Base-by-base conservation (phyloP, 1,140 invertebrate genomes). In the Brachionus angularis region DNA sequence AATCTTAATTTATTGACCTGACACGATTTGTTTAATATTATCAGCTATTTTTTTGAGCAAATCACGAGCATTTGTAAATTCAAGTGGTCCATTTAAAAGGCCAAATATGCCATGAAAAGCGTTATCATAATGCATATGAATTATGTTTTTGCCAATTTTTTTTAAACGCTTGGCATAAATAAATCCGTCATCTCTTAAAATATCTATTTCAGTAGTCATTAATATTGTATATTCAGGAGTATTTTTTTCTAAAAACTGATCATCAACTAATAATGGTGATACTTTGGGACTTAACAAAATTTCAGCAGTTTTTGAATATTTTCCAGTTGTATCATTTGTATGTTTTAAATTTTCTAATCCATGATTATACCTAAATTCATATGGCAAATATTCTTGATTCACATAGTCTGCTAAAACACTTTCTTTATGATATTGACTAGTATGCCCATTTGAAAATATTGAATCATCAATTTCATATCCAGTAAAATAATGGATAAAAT, bases 51-150 rank as follows among this genome's bases (percentile, higher is more conserved):
- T 67, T 18, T 33, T 34, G 18, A 67, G 21, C 31, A 67, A n/a
- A 47, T 47, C 18, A 7, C 31, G 42, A 25, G 62, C 62, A 34
- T 18, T 47, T 8, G 25, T 50, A 50, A 67, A 67, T 36, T 67
- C 29, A 7, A 67, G 18, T n/a, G 62, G 62, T n/a, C 62, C 62
- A 47, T 67, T 39, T 14, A 67, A 36, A 5, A 67, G 42, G 0
- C 62, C 62, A 67, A 67, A 67, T 5, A 67, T 67, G 36, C 46
- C 67, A 52, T 70, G 67, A 53, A 70, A 70, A 7, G 36, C 31
- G 31, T 52, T 50, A 29, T 70, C 67, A 70, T 34, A 70, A 50
- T 70, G 67, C 46, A 50, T 39, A 21, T 70, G 67, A 18, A 34
- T 31, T 16, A 70, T 36, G n/a, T 39, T 50, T 42, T 50, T 50